Conservation (phyloP, 2,797 vertebrate genomes). For the Neosilurus mollespiculum region DNA sequence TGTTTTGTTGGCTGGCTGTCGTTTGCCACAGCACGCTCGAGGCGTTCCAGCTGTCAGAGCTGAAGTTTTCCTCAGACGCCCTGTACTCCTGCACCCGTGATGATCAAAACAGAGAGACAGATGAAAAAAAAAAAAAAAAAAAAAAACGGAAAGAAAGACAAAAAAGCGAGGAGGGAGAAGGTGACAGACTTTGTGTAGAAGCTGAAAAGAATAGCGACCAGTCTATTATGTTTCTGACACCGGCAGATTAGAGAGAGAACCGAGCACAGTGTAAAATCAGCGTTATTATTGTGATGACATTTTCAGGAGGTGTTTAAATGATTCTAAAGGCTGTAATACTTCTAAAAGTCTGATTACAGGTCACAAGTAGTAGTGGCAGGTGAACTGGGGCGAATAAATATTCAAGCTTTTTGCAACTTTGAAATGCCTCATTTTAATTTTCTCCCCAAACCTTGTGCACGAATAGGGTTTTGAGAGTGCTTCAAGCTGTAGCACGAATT, state of each 20-base stretch:
- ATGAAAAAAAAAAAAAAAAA: background rate
- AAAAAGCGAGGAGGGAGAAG: background rate
- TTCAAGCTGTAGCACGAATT: no score
- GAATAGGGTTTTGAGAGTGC: no score
- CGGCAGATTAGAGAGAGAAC: background rate
- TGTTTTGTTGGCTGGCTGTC: constrained; percentile 21
- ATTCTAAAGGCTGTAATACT: background rate
- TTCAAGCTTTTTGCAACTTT: background rate
- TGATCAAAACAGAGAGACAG: constrained; percentile 37
- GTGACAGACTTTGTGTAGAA: background rate
- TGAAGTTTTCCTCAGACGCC: constrained; percentile 28
- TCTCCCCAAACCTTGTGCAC: background rate
- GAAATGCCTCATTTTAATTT: background rate
- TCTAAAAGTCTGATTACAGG: background rate
- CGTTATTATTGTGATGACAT: background rate
- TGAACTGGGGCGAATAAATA: background rate
- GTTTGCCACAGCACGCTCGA: constrained; percentile 18
- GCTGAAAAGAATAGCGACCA: background rate
- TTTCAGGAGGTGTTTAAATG: constrained; percentile 22
- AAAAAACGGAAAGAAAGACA: background rate
- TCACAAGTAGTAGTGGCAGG: background rate
- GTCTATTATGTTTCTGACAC: background rate
- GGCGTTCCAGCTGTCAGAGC: constrained; percentile 42
- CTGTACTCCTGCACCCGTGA: background rate
- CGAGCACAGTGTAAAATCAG: background rate